These are phyloP conservation scores for Isichthys henryi DNA, from an alignment of 2,113 vertebrate genomes.

Conservation along the genomic window DNA sequence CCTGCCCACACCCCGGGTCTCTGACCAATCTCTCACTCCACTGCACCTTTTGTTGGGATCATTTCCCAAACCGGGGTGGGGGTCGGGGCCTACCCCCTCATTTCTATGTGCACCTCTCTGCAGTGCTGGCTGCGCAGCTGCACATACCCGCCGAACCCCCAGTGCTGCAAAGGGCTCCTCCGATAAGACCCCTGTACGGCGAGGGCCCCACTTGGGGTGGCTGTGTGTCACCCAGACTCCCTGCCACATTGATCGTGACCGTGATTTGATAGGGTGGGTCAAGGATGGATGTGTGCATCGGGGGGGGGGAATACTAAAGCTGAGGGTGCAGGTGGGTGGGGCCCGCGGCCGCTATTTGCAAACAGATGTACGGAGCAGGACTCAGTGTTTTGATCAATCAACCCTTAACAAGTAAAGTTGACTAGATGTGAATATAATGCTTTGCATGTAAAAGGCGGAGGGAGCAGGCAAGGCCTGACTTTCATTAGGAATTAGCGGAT, in stretches of 20 bases:
- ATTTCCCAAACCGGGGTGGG: constrained; percentile 68
- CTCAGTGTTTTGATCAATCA: constrained; percentile 63
- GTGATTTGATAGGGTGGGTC: background rate
- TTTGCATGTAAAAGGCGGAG: constrained; percentile 62
- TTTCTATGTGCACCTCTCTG: constrained; percentile 19
- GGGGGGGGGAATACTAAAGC: background rate
- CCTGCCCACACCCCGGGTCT: background rate
- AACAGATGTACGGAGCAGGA: constrained; percentile 59
- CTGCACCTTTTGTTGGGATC: constrained; percentile 84
- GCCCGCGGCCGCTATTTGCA: constrained; percentile 57
- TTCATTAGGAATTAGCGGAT: constrained; percentile 69
- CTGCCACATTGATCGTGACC: background rate
- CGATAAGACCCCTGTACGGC: background rate
- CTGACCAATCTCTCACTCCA: constrained; percentile 81
- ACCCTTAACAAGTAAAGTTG: constrained; percentile 73
- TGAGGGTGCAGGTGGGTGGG: constrained; percentile 12
- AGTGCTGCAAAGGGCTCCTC: too few relatives aligned
- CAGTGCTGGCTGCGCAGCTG: background rate
- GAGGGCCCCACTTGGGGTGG: background rate
- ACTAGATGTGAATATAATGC: constrained; percentile 61
- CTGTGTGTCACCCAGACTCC: background rate
- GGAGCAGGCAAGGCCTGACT: constrained; percentile 51
- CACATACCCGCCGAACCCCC: background rate
- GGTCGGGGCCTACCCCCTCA: constrained; percentile 41
- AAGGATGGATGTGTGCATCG: background rate